Percentiles rank a stretch among this genome's conserved stretches.
phyloP scores from a whole-genome alignment of 2,113 vertebrate genomes.

The Pseudorasbora parva region DNA sequence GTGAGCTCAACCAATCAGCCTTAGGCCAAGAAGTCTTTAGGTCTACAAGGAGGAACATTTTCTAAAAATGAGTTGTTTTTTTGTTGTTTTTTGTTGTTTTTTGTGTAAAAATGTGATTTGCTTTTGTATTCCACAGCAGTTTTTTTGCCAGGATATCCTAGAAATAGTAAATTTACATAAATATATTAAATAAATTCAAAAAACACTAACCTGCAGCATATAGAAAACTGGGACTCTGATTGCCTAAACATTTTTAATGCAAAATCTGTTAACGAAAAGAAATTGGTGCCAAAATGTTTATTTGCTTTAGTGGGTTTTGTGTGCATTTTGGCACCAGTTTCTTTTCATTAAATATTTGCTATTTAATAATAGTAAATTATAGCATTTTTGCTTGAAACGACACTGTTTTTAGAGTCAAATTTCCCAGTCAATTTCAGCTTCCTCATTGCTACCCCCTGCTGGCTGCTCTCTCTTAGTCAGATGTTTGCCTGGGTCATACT shows the following conservation, averaged over 20 bases:
- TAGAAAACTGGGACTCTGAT: not conserved
- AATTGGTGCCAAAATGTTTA: not conserved
- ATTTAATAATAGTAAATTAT: no score
- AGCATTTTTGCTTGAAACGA: not conserved
- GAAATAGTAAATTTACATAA: not conserved
- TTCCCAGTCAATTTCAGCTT: not conserved
- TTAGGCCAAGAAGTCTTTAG: not conserved
- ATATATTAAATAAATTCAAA: not conserved
- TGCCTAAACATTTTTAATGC: not conserved
- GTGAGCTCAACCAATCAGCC: no score
- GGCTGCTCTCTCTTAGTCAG: constrained; percentile 84
- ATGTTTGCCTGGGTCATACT: constrained; percentile 93
- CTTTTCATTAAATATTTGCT: no score
- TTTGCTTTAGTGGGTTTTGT: no score
- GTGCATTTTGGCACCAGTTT: no score
- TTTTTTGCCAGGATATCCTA: not conserved
- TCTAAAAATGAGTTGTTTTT: not conserved
- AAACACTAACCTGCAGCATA: not conserved
- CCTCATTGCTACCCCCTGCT: constrained; percentile 48
- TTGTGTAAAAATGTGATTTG: not conserved
- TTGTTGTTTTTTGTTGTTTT: no score
- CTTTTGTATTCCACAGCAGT: not conserved
- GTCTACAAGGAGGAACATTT: not conserved
- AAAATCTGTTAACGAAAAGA: not conserved
- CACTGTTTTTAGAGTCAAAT: not conserved